Base-by-base conservation (phyloP, 2,888 invertebrate genomes). In the Xanthia icteritia region DNA sequence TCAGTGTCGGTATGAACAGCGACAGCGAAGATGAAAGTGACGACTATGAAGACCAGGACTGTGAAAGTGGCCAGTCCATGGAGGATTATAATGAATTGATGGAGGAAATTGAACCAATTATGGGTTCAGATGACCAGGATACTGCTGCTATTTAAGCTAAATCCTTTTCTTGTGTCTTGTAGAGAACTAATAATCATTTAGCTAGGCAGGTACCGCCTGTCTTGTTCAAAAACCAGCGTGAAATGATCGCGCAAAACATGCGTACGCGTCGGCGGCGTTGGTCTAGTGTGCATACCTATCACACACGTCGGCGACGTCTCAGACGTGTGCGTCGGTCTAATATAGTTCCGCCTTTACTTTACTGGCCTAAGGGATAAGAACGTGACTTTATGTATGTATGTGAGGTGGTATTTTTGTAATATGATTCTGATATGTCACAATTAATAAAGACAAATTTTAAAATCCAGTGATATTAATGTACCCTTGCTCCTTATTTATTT, bases 21-120 rank as follows among this genome's bases (percentile, higher is more conserved):
- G 76, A 76, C 71, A 79, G 48, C 71, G 76, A 79, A 65, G 71
- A 76, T 66, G 72, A 71, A 67, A 74, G 68, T 54, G 61, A 74
- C 51, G 51, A 65, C 39, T 65, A 54, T 65, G 65, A 65, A 42
- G 54, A 65, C 54, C 73, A 65, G 56, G 67, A 67, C 58, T 77
- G 58, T 58, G 73, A 76, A 76, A 73, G 71, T 71, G 71, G 1
- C 71, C 71, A 71, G 71, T 71, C 61, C 71, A 71, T 71, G n/a
- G 71, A 71, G 45, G 71, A 71, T 71, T 31, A 60, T 69, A 58
- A 70, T 70, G 6, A 71, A 61, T 61, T 45, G 71, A 71, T 71
- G 71, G 61, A 71, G 71, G 70, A 60, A 71, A 61, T 71, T 61
- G 71, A 61, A 71, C 61, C 71, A 61, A 61, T 71, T 61, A 61